These are phyloP conservation scores for Limenitis camilla DNA, from an alignment of 2,888 invertebrate species.

Conservation along the genomic window DNA sequence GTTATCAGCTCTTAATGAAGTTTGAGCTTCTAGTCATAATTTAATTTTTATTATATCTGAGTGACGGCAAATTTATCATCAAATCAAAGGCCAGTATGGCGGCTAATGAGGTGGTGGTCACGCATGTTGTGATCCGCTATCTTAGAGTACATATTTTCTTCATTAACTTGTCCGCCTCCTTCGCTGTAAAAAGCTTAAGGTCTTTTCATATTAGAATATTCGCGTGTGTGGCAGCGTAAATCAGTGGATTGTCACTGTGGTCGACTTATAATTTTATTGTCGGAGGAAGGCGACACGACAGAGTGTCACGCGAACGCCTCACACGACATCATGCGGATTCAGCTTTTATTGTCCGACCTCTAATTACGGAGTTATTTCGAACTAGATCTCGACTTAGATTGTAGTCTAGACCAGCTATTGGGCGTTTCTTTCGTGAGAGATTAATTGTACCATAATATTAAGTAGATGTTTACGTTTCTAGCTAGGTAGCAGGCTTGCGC, in stretches of 20 bases:
- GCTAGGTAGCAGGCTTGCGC: slow-evolving; percentile 30
- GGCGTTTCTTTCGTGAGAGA: slow-evolving; percentile 60
- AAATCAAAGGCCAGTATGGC: slow-evolving; percentile 29
- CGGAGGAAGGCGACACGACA: slow-evolving; percentile 68
- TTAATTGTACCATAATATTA: slow-evolving; percentile 56
- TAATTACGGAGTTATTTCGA: slow-evolving; percentile 60
- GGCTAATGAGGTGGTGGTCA: slow-evolving; percentile 45
- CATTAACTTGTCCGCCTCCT: slow-evolving; percentile 67
- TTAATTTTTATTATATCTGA: slow-evolving; percentile 27
- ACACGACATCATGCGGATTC: slow-evolving; percentile 50
- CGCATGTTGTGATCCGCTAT: slow-evolving; percentile 52
- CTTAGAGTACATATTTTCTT: slow-evolving; percentile 61
- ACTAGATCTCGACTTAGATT: slow-evolving; percentile 64
- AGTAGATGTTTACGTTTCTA: slow-evolving; percentile 48
- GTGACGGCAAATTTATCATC: slow-evolving; percentile 28
- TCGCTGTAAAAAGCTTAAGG: slow-evolving; percentile 53
- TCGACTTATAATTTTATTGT: slow-evolving; percentile 74
- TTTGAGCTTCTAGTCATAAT: slow-evolving; percentile 26
- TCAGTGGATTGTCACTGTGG: slow-evolving; percentile 74
- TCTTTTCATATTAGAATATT: slow-evolving; percentile 67
- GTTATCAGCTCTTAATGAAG: slow-evolving; percentile 22
- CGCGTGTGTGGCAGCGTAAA: slow-evolving; percentile 71
- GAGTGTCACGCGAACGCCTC: slow-evolving; percentile 55
- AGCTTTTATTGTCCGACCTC: slow-evolving; percentile 62
- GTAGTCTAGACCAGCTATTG: slow-evolving; percentile 55